These are phyloP conservation scores for Volucella inanis DNA, from an alignment of 2,888 invertebrate genomes.

Conservation along the genomic window DNA sequence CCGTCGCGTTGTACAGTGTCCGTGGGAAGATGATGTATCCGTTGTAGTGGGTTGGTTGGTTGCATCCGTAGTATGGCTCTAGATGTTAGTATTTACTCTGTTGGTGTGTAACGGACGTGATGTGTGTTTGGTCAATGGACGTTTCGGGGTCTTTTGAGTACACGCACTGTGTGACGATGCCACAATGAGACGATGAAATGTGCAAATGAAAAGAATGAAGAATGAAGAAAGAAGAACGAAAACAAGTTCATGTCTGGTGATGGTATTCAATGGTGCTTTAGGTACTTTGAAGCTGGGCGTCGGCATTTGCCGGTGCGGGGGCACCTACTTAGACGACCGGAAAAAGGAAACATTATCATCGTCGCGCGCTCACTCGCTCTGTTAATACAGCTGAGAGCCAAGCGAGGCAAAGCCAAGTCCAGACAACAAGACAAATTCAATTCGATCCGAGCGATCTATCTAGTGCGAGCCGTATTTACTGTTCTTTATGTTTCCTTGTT, in stretches of 20 bases:
- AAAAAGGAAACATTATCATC: constrained; percentile 70
- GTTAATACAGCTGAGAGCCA: not conserved
- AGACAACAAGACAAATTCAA: constrained; percentile 30
- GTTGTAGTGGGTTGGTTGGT: constrained; percentile 1
- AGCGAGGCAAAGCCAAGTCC: not conserved
- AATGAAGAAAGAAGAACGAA: constrained; percentile 28
- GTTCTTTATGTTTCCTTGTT: constrained; percentile 9
- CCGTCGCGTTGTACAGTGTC: constrained; percentile 35
- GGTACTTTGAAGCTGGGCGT: constrained; percentile 17
- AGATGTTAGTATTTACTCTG: not conserved
- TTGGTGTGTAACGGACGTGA: not conserved
- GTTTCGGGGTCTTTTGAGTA: constrained; percentile 52
- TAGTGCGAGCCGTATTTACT: constrained; percentile 9
- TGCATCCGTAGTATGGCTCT: not conserved
- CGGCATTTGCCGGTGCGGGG: constrained; percentile 27
- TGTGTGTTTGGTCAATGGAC: constrained; percentile 58
- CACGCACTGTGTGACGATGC: constrained; percentile 34
- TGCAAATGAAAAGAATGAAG: not conserved
- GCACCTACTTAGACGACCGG: constrained; percentile 61
- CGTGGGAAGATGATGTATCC: constrained; percentile 72
- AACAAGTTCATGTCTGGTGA: constrained; percentile 44
- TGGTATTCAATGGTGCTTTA: not conserved
- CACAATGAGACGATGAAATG: constrained; percentile 18
- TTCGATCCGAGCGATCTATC: constrained; percentile 39
- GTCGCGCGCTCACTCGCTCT: constrained; percentile 1